Base-by-base conservation (phyloP, 2,888 invertebrate species). In the Mythimna lalbum region DNA sequence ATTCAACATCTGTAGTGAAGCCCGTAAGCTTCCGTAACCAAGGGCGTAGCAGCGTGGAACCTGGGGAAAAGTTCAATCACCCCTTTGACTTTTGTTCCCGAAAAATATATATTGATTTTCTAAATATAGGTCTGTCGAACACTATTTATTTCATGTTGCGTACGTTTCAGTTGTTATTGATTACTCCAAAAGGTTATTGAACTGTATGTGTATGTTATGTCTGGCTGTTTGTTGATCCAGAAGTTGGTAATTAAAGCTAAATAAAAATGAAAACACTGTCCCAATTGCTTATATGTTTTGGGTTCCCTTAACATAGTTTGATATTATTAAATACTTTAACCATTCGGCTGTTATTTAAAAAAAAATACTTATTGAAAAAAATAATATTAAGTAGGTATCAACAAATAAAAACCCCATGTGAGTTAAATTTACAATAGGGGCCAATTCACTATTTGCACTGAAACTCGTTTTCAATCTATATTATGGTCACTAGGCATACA, bases 21-120 rank as follows among this genome's bases (percentile, higher is more conserved):
- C 21, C 33, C 14, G 3, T 33, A 65, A 33, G 27, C 23, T 68
- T 7, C 49, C 36, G 33, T 21, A 27, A 56, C n/a, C 47, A 31
- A 39, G 19, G 69, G 36, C 1, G 56, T 50, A 69, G 56, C 69
- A n/a, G n/a, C 39, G 39, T 49, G 49, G 21, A 39, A 56, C 14
- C 36, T 9, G 36, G n/a, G 62, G 17, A 47, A 71, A 70, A 53
- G 53, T 62, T 70, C 53, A 55, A 53, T 9, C 23, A n/a, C 33
- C 19, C 53, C 7, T 27, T 52, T 23, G n/a, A 52, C n/a, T 33
- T 53, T 69, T 53, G 23, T 62, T 63, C 0, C 10, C 10, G 19
- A 52, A 5, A 17, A 71, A 27, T 21, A 47, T 1, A 53, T 60
- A 21, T 31, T 27, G 3, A 55, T 55, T 19, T 53, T 19, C 7